Percentiles rank a stretch among this genome's conserved stretches.
Evolutionary conservation across 2,797 vertebrate genomes (phyloP).

Genomic region (Channallabes apus): DNA sequence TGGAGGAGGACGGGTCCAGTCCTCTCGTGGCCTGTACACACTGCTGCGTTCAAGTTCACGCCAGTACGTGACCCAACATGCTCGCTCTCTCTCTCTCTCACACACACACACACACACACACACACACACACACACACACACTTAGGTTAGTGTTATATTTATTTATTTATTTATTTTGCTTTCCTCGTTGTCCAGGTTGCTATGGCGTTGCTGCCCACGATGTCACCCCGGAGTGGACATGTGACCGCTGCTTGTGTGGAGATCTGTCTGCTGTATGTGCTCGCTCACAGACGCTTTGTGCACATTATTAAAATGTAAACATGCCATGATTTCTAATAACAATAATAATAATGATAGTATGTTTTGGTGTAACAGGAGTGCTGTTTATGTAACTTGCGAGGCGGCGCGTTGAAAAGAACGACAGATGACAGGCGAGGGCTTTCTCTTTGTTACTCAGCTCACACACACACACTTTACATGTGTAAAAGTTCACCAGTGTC

Average conservation of each 20-base stretch:
- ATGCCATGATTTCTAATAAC: background rate
- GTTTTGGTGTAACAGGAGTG: slow-evolving; percentile 78
- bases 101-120: slow-evolving; percentile 27
- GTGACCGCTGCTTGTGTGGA: slow-evolving; percentile 85
- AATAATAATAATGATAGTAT: background rate
- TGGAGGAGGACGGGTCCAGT: slow-evolving; percentile 92
- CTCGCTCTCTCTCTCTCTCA: background rate
- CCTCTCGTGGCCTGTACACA: slow-evolving; percentile 85
- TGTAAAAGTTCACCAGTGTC: background rate
- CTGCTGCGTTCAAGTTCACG: slow-evolving; percentile 90
- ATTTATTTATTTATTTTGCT: slow-evolving; percentile 16
- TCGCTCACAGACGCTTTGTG: background rate
- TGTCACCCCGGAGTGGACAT: slow-evolving; percentile 83
- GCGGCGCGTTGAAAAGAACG: slow-evolving; percentile 95
- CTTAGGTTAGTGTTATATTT: background rate
- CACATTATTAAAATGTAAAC: background rate
- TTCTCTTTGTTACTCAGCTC: too few species aligned
- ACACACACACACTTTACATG: background rate
- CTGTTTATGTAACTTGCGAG: slow-evolving; percentile 95
- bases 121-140: background rate
- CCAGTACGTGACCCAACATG: slow-evolving; percentile 80
- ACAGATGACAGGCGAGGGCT: slow-evolving; percentile 85
- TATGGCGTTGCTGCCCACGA: slow-evolving; percentile 86
- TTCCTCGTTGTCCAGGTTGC: slow-evolving; percentile 77
- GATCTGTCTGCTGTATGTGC: slow-evolving; percentile 88